Evolutionary conservation across 2,797 vertebrate genomes (phyloP).

Genomic region (Halcyon leucocephala): DNA sequence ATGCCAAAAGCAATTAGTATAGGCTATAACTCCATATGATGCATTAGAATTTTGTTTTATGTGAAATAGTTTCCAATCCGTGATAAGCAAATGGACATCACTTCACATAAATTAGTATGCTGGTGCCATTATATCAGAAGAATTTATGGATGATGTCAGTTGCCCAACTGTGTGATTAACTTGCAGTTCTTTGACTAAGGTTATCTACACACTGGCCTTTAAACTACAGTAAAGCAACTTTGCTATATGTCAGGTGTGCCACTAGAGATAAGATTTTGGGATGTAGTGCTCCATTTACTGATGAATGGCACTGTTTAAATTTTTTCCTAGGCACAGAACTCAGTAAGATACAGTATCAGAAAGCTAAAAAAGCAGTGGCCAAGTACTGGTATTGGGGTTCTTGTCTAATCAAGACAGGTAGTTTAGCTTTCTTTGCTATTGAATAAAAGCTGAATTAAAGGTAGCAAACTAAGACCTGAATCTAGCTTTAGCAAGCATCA

Average conservation of each 20-base stretch:
- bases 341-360: background rate
- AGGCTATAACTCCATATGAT: slow-evolving; percentile 28
- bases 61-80: slow-evolving; percentile 30
- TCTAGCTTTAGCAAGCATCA: background rate
- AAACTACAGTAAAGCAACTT: slow-evolving; percentile 38
- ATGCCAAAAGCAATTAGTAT: slow-evolving; percentile 45
- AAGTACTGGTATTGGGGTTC: background rate
- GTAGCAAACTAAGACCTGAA: background rate
- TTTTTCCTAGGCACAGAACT: background rate
- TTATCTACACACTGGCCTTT: slow-evolving; percentile 42
- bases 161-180: slow-evolving; percentile 55
- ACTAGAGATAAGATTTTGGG: slow-evolving; percentile 51
- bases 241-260: slow-evolving; percentile 42
- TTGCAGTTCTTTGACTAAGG: slow-evolving; percentile 42
- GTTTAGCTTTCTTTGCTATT: background rate
- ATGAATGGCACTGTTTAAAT: slow-evolving; percentile 33
- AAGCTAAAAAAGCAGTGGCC: background rate
- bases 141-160: slow-evolving; percentile 62
- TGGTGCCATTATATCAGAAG: slow-evolving; percentile 21
- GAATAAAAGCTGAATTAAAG: background rate
- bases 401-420: background rate
- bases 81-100: slow-evolving; percentile 63
- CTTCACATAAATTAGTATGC: slow-evolving; percentile 48
- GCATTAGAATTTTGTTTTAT: slow-evolving; percentile 59
- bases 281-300: slow-evolving; percentile 6